Evolutionary conservation across 2,888 invertebrate genomes (phyloP).

Genomic region (Pterostichus niger): DNA sequence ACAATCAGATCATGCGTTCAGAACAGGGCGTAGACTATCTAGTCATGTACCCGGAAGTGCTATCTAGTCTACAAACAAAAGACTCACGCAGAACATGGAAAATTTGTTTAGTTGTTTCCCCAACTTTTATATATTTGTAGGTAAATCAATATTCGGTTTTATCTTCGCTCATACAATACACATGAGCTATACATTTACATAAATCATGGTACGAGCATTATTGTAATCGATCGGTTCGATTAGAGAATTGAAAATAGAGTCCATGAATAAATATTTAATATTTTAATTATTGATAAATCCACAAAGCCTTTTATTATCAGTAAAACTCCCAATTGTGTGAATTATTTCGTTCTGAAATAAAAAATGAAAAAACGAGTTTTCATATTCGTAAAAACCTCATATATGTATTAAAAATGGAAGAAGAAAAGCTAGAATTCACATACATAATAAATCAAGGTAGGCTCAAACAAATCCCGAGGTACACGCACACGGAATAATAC

Average conservation of each 20-base stretch:
- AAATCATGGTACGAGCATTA: not conserved
- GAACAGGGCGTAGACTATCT: no score
- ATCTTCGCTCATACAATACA: no score
- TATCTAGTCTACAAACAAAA: no score
- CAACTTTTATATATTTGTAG: no score
- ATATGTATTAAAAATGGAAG: constrained; percentile 25
- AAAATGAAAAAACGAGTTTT: constrained; percentile 38
- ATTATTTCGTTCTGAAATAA: constrained; percentile 1
- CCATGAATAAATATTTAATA: constrained; percentile 29
- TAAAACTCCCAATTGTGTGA: constrained; percentile 4
- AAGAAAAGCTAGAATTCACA: constrained; percentile 26
- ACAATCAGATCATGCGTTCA: no score
- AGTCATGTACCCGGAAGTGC: no score
- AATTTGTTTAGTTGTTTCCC: no score
- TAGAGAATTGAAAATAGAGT: not conserved
- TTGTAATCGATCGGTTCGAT: not conserved
- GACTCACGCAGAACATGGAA: no score
- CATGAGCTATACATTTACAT: not conserved
- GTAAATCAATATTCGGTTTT: no score
- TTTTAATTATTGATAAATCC: constrained; percentile 7
- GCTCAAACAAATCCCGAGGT: constrained; percentile 11
- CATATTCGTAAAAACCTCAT: not conserved
- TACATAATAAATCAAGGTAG: constrained; percentile 52
- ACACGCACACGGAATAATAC: constrained; percentile 7
- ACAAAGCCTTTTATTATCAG: constrained; percentile 21